Evolutionary conservation across 1,140 invertebrate species (phyloP), one percentile per base, ranked within the genome.

Genomic region (Drosophila parabipectinata): DNA sequence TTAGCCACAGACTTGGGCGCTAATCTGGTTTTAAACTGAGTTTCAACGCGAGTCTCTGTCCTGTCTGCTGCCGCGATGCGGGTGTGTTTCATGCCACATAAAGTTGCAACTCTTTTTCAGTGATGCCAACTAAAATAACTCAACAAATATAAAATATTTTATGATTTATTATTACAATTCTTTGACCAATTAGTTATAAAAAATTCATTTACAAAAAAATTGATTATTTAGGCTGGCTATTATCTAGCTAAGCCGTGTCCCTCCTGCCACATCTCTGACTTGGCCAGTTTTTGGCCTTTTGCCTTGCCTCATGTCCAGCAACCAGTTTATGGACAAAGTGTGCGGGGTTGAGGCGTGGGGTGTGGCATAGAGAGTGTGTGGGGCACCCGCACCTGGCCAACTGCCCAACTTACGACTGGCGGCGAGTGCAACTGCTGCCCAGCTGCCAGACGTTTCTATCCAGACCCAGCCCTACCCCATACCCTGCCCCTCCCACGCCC

Each of bases 21-120:
- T 88, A 88, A 88, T 88, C 83, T 88, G 83, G 83, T 88, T 88
- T 88, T 88, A 88, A 88, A 77, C 83, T 88, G 83, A 84, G 83
- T 88, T 88, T 88, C 83, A 88, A 77, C 30, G 28, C 28, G 18
- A 30, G n/a, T 39, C 51, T 37, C 63, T 30, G 66, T 69, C 41
- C 63, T 59, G 68, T 50, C 77, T 84, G 83, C 83, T 88, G 83
- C 84, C 51, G 59, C 83, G 79, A 88, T 88, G 83, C 83, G 83
- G 83, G 83, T 88, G 83, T 88, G 83, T 88, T 67, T 79, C 72
- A 21, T 39, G 55, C 61, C 73, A 72, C 66, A 53, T 55, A 54
- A 30, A 52, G 34, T 47, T 60, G 18, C 47, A 58, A 60, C 63
- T 48, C 41, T 26, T 28, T 34, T 34, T 0, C 58, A 50, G 62